Evolutionary conservation across 2,113 vertebrate genomes (phyloP).

Genomic region (Piaya cayana): DNA sequence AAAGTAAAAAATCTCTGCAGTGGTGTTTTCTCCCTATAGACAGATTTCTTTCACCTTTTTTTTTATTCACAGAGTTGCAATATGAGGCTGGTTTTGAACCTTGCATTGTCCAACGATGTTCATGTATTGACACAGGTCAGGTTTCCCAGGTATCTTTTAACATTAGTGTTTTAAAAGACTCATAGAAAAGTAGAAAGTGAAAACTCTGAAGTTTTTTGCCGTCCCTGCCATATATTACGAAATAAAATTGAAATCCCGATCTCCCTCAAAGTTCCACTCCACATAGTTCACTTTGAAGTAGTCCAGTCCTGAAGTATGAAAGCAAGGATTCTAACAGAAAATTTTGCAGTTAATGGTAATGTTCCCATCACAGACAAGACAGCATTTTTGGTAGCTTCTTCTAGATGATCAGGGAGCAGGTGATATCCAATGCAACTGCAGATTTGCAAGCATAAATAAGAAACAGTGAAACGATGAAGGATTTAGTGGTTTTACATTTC

Average conservation of each 20-base stretch:
- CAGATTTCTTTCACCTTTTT: neutral
- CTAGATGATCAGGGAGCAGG: neutral
- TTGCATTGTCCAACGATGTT: accelerated
- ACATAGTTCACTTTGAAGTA: neutral
- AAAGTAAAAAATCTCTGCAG: neutral
- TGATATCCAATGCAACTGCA: neutral
- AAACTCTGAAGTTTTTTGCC: neutral
- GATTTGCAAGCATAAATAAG: neutral
- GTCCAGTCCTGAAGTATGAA: neutral
- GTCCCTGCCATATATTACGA: neutral
- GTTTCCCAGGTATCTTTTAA: neutral
- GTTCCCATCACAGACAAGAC: neutral
- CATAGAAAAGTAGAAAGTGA: neutral
- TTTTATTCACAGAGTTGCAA: neutral
- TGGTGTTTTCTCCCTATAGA: neutral
- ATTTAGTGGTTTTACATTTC: neutral
- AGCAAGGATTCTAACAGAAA: neutral
- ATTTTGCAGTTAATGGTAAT: neutral
- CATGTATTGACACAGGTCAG: neutral
- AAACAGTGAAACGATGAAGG: neutral
- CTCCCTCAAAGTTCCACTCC: neutral
- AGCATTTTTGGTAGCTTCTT: neutral
- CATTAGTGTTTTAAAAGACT: neutral
- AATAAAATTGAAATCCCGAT: neutral
- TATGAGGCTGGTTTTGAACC: neutral